These are phyloP conservation scores for Synaphobranchus kaupii DNA, from an alignment of 2,797 vertebrate species.

Conservation along the genomic window DNA sequence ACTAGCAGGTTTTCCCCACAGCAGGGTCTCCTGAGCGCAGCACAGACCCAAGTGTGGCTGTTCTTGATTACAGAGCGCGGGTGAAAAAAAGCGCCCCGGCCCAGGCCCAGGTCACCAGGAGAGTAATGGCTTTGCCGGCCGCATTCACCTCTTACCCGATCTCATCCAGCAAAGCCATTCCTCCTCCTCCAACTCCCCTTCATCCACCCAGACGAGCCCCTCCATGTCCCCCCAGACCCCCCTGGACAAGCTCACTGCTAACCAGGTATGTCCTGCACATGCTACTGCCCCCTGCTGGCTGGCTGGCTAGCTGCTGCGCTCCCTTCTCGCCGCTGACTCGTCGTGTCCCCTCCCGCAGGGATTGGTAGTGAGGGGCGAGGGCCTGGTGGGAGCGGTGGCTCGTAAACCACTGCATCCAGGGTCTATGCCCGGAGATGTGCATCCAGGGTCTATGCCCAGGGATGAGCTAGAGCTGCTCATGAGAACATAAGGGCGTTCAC, in stretches of 20 bases:
- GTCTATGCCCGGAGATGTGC: neutral
- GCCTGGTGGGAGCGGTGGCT: neutral
- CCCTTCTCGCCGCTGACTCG: neutral
- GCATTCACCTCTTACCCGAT: conserved; percentile 98
- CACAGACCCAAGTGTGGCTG: conserved; percentile 91
- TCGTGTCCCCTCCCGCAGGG: neutral
- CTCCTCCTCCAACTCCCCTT: conserved; percentile 92
- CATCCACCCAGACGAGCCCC: conserved; percentile 93
- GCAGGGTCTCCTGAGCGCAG: conserved; percentile 74
- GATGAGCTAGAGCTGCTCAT: neutral
- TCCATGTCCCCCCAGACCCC: conserved; percentile 89
- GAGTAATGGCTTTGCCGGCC: conserved; percentile 94
- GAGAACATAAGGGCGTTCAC: neutral
- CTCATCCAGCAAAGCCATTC: conserved; percentile 99
- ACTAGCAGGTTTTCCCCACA: conserved; percentile 8
- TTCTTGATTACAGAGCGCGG: conserved; percentile 98
- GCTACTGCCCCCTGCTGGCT: conserved; percentile 24
- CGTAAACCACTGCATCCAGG: neutral
- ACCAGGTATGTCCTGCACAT: conserved; percentile 72
- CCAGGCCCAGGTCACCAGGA: conserved; percentile 82
- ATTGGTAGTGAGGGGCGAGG: neutral
- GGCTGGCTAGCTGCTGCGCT: conserved; percentile 24
- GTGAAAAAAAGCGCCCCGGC: conserved; percentile 86
- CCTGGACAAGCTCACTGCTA: conserved; percentile 69
- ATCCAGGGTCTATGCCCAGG: neutral